phyloP scores from a whole-genome alignment of 2,113 vertebrate genomes.

The Otolemur garnettii region DNA sequence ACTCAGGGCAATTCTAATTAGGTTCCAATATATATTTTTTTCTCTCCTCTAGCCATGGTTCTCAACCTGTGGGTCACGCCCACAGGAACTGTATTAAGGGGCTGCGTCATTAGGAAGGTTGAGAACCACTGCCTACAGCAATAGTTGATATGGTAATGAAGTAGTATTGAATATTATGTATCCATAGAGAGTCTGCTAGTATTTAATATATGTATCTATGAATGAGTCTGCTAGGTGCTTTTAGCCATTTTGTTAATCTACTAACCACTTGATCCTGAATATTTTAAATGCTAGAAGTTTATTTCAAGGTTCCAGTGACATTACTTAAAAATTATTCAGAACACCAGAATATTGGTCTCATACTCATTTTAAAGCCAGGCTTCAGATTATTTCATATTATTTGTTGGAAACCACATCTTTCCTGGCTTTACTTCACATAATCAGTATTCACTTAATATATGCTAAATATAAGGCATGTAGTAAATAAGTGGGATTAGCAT shows the following conservation, averaged over 20 bases:
- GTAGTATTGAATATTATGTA: conserved; percentile 11
- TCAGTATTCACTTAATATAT: background rate
- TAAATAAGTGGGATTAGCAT: background rate
- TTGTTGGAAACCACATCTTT: background rate
- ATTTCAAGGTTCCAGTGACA: background rate
- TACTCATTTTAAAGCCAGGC: background rate
- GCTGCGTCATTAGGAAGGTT: too few species aligned
- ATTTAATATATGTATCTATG: conserved; percentile 50
- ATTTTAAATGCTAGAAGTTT: background rate
- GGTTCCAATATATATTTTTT: background rate
- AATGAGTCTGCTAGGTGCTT: background rate
- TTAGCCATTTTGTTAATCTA: conserved; percentile 7
- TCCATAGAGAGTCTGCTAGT: background rate
- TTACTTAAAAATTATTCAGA: conserved; percentile 46
- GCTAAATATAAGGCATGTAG: background rate
- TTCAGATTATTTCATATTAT: background rate
- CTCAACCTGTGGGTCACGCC: too few species aligned
- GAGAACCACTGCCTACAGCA: background rate
- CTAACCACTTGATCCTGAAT: background rate
- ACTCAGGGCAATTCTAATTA: background rate
- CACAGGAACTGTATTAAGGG: too few species aligned
- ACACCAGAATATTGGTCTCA: background rate
- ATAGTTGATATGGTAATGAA: conserved; percentile 54
- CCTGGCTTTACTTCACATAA: background rate
- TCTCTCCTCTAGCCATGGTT: background rate